phyloP scores from a whole-genome alignment of 1,140 invertebrate species.

The Euwallacea fornicatus region DNA sequence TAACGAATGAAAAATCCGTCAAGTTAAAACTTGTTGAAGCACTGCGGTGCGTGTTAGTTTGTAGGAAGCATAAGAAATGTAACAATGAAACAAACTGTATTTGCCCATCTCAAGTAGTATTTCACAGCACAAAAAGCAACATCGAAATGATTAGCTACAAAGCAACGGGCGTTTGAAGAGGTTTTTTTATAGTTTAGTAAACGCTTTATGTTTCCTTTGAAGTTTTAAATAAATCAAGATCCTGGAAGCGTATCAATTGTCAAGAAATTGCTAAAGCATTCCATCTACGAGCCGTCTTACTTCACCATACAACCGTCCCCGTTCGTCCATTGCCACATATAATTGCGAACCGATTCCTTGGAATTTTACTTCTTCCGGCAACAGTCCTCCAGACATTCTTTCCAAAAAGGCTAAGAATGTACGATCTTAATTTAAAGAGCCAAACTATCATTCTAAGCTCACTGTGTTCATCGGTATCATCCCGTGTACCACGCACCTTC shows the following conservation, averaged over 20 bases:
- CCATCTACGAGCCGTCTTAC: constrained; percentile 45
- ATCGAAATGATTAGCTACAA: too few species aligned
- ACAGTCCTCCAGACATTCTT: constrained; percentile 56
- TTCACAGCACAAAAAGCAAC: too few species aligned
- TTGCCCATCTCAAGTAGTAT: too few species aligned
- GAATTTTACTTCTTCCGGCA: constrained; percentile 60
- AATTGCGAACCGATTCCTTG: constrained; percentile 60
- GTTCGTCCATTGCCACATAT: constrained; percentile 65
- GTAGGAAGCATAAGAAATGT: too few species aligned
- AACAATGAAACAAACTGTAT: too few species aligned
- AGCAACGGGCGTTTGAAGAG: too few species aligned
- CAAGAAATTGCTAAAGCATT: neutral
- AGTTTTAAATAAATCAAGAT: neutral
- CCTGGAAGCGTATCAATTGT: neutral
- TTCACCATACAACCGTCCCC: constrained; percentile 65
- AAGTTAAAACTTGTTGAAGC: too few species aligned
- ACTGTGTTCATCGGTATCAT: constrained; percentile 60
- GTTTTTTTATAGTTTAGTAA: neutral
- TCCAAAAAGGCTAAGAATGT: constrained; percentile 58
- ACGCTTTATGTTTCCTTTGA: neutral
- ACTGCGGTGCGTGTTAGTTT: too few species aligned
- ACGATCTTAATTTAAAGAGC: neutral
- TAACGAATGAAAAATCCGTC: constrained; percentile 9
- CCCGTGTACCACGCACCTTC: constrained; percentile 57
- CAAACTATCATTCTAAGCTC: constrained; percentile 39